Conservation (phyloP, 1,140 invertebrate species). For the Dinoponera quadriceps region DNA sequence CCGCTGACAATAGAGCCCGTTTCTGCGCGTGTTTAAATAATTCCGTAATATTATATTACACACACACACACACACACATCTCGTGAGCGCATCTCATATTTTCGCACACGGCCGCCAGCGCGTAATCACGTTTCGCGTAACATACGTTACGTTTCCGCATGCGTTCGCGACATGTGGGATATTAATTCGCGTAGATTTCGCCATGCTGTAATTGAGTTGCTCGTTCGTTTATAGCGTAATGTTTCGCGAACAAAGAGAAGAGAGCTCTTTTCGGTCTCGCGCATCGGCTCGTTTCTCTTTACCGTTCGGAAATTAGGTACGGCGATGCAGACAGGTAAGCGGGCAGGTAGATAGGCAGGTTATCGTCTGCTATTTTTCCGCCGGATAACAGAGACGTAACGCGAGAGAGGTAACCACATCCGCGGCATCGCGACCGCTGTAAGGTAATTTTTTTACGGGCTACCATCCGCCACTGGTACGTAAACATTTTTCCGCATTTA, state of each 20-base stretch:
- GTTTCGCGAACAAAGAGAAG: not conserved
- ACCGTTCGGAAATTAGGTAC: conserved; percentile 19
- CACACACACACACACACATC: no score
- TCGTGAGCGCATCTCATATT: no score
- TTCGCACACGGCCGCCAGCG: not conserved
- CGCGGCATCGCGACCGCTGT: not conserved
- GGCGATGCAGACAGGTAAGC: not conserved
- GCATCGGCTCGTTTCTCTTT: not conserved
- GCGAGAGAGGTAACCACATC: not conserved
- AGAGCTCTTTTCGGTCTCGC: not conserved
- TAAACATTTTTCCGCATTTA: conserved; percentile 51
- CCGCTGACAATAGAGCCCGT: not conserved
- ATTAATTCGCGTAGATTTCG: conserved; percentile 11
- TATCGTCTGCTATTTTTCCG: not conserved
- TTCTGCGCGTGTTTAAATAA: conserved; percentile 12
- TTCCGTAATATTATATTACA: not conserved
- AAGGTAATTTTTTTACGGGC: conserved; percentile 13
- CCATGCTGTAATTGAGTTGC: conserved; percentile 3
- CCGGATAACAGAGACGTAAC: not conserved
- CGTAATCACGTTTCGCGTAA: conserved; percentile 5
- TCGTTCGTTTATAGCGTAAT: not conserved
- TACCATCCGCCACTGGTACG: conserved; percentile 9
- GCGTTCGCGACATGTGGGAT: not conserved
- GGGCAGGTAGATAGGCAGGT: no score
- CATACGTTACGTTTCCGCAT: not conserved